Percentiles rank a stretch among this genome's conserved stretches.
These are phyloP conservation scores for Vesta saturnalis DNA, from an alignment of 2,888 invertebrate species.

Conservation along the genomic window DNA sequence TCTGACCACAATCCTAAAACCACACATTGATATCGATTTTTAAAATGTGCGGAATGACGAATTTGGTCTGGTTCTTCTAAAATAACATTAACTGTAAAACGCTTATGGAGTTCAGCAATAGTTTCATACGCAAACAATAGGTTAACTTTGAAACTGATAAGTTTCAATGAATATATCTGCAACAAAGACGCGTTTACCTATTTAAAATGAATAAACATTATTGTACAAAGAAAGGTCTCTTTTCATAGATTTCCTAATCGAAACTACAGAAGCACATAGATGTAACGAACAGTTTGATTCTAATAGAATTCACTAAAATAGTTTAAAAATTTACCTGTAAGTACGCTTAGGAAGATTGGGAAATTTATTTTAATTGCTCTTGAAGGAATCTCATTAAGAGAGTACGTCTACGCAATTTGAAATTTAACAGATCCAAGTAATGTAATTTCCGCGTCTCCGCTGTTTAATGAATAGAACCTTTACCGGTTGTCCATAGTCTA, in stretches of 20 bases:
- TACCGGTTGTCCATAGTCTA: too few species aligned
- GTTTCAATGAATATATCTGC: constrained; percentile 34
- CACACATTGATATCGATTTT: constrained; percentile 5
- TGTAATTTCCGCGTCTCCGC: neutral
- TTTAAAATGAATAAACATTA: constrained; percentile 33
- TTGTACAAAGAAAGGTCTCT: neutral
- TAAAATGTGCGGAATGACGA: too few species aligned
- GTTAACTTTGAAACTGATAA: constrained; percentile 37
- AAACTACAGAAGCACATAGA: neutral
- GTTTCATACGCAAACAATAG: constrained; percentile 28
- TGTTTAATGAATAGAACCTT: too few species aligned
- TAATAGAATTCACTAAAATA: neutral
- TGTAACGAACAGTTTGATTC: neutral
- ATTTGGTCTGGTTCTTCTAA: too few species aligned
- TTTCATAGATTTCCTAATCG: neutral
- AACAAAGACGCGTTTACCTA: constrained; percentile 27
- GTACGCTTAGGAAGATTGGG: too few species aligned
- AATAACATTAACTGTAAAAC: too few species aligned
- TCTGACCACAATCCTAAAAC: constrained; percentile 32
- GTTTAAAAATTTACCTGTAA: neutral
- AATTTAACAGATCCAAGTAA: constrained; percentile 1
- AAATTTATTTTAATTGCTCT: constrained; percentile 1
- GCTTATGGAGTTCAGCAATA: too few species aligned
- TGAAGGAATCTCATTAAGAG: neutral
- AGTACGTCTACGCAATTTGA: neutral